phyloP scores from a whole-genome alignment of 1,140 invertebrate species.

The Acromyrmex echinatior region DNA sequence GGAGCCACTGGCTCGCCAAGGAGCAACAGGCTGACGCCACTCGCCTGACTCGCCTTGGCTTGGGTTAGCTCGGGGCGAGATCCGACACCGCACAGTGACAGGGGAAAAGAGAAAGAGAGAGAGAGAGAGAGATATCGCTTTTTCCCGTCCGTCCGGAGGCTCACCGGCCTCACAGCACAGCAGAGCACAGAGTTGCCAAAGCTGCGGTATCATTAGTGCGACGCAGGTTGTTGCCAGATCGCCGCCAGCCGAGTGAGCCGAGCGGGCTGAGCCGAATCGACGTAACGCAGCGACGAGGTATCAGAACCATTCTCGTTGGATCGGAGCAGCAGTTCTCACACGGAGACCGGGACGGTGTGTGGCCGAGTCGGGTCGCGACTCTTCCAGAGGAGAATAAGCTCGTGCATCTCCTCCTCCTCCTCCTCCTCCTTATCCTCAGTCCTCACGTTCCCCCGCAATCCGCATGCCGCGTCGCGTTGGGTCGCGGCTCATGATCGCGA shows the following conservation, averaged over 20 bases:
- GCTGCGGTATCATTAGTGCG: slow-evolving; percentile 33
- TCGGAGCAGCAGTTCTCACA: slow-evolving; percentile 11
- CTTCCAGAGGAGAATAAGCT: neutral
- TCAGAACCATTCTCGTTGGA: neutral
- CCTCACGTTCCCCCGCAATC: neutral
- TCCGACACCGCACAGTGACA: slow-evolving; percentile 20
- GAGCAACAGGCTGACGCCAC: slow-evolving; percentile 80
- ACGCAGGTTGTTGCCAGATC: slow-evolving; percentile 56
- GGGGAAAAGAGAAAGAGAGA: no score
- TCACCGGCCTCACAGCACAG: neutral
- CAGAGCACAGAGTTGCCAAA: slow-evolving; percentile 45
- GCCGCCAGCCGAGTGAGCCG: neutral
- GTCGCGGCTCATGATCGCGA: slow-evolving; percentile 35
- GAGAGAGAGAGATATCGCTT: neutral
- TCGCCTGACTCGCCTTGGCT: slow-evolving; percentile 75
- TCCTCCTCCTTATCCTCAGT: neutral
- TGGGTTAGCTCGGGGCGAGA: slow-evolving; percentile 72
- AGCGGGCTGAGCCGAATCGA: neutral
- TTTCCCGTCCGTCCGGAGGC: slow-evolving; percentile 24
- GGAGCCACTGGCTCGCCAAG: slow-evolving; percentile 70
- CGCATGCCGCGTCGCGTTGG: neutral
- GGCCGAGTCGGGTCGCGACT: slow-evolving; percentile 17
- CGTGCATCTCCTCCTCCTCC: neutral
- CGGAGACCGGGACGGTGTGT: slow-evolving; percentile 21
- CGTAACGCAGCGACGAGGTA: slow-evolving; percentile 20